These are phyloP conservation scores for Synaphobranchus kaupii DNA, from an alignment of 2,797 vertebrate species.

Conservation along the genomic window DNA sequence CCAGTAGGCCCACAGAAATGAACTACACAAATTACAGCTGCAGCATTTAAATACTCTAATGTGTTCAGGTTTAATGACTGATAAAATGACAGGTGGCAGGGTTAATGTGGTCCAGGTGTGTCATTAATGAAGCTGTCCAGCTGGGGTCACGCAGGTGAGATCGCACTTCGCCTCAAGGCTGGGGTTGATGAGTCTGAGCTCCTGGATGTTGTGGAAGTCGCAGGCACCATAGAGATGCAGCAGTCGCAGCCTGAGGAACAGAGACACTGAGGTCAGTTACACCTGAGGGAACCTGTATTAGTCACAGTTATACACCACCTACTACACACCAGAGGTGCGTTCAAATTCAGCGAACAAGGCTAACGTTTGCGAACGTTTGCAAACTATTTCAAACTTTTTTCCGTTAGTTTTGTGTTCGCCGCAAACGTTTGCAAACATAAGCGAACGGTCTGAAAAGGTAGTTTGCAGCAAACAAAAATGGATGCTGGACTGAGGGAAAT, in stretches of 20 bases:
- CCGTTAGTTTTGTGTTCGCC: no score
- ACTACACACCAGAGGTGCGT: not conserved
- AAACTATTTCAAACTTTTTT: no score
- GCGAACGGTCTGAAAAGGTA: no score
- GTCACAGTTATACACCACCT: not conserved
- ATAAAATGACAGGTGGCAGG: not conserved
- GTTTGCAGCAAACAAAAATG: no score
- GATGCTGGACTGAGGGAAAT: no score
- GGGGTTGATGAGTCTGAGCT: conserved; percentile 51
- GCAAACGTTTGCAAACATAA: no score
- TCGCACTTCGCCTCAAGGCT: conserved; percentile 51
- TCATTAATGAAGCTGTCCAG: not conserved
- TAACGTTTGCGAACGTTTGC: no score
- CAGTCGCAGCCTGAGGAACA: conserved; percentile 48
- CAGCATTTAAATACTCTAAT: not conserved
- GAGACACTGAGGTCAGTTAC: not conserved
- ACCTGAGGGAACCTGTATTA: not conserved
- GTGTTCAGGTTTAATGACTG: not conserved
- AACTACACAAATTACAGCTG: not conserved
- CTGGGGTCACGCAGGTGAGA: conserved; percentile 24
- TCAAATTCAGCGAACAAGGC: no score
- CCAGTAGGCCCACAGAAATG: not conserved
- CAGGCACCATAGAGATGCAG: conserved; percentile 55
- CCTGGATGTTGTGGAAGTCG: conserved; percentile 43
- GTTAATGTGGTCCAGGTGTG: not conserved